Base-by-base conservation (phyloP, 2,113 vertebrate genomes). In the Gallinago undulata region DNA sequence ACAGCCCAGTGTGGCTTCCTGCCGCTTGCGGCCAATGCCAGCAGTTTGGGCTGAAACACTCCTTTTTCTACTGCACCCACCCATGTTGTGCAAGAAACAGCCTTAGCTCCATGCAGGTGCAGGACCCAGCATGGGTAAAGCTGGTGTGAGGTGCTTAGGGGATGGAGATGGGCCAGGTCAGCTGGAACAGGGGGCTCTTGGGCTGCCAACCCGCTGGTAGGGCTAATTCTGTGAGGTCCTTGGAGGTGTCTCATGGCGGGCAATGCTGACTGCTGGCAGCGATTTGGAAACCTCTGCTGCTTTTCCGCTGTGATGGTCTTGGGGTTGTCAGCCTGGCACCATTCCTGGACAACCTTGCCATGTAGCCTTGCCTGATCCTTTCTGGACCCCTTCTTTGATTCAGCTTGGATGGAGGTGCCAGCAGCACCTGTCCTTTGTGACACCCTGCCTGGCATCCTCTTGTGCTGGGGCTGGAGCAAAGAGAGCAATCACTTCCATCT, bases 101-200 rank as follows among this genome's bases (percentile, higher is more conserved):
- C 50, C 31, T 33, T 43, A 63, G 57, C 39, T 35, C 0, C 6
- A 6, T 39, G 63, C 45, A 17, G 1, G 39, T 11, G 62, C 30
- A 37, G 74, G 62, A 22, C 25, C 18, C n/a, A 9, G 74, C 21
- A 3, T 0, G 10, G 64, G 27, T 39, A 59, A 21, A 39, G 47
- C 45, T 3, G 14, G 7, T 10, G 28, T 24, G 57, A 45, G 43
- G 43, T 72, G 45, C 31, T 56, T 2, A 18, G 22, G 30, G 53
- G 35, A 19, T 47, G 59, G 69, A 51, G 59, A 41, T 7, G 63
- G 16, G 39, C 11, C 53, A 27, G 28, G 3, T 51, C 14, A 25
- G 18, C 0, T 4, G 30, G 57, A 43, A 43, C 0, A 2, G 8
- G 19, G 2, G 10, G 8, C 23, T 74, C 55, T 35, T 28, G 74